phyloP scores from a whole-genome alignment of 2,113 vertebrate species.

The Trogon melanurus region DNA sequence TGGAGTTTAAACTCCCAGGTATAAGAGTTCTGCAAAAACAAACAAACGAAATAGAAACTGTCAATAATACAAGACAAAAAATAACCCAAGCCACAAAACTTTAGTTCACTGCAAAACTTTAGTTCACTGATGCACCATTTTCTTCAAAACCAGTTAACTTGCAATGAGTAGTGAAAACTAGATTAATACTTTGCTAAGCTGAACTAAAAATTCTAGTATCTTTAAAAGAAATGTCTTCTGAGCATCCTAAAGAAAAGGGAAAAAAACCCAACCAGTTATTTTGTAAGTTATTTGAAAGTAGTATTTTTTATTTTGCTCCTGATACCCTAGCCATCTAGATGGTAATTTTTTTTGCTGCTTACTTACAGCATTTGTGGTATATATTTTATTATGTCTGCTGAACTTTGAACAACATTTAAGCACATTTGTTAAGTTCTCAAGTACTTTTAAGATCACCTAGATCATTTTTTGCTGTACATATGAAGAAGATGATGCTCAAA shows the following conservation, averaged over 20 bases:
- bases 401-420: not conserved
- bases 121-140: not conserved
- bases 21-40: not conserved
- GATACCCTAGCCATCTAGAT: not conserved
- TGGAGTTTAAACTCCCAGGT: not conserved
- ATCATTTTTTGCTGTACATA: not conserved
- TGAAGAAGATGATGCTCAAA: not conserved
- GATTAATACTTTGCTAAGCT: conserved; percentile 54
- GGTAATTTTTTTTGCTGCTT: not conserved
- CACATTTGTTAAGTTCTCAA: not conserved
- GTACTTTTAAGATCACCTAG: not conserved
- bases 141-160: conserved; percentile 39
- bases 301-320: conserved; percentile 34
- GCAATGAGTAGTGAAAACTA: conserved; percentile 49
- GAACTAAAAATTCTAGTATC: conserved; percentile 53
- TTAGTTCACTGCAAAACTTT: conserved; percentile 28
- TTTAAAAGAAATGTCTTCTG: conserved; percentile 62
- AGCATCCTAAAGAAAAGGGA: conserved; percentile 24
- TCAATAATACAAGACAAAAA: not conserved
- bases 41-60: not conserved
- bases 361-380: not conserved
- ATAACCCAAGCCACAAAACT: not conserved
- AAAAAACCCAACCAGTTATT: not conserved
- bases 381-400: not conserved
- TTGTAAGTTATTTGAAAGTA: conserved; percentile 48